A percentile compares a stretch with the other conserved stretches of the same genome.
These are phyloP conservation scores for Mercenaria mercenaria DNA, from an alignment of 1,140 invertebrate genomes.

Conservation along the genomic window DNA sequence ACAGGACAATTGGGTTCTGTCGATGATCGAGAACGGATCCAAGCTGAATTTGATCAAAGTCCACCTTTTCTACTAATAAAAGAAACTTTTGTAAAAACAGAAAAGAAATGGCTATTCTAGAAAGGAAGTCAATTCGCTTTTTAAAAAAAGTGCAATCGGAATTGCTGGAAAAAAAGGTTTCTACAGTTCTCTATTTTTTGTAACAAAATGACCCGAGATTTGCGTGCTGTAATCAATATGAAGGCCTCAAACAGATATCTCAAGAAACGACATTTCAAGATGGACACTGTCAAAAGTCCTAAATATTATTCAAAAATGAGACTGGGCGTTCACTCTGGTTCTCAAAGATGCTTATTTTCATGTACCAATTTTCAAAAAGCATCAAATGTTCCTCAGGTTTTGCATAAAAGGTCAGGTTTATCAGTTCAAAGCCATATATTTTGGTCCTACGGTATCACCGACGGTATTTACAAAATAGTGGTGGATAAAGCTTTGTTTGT, in stretches of 20 bases:
- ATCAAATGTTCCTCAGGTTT: slow-evolving; percentile 42
- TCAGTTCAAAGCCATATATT: slow-evolving; percentile 19
- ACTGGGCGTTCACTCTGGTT: slow-evolving; percentile 35
- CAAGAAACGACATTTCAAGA: slow-evolving; percentile 38
- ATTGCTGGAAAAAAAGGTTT: not conserved
- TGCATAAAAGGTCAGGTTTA: slow-evolving; percentile 19
- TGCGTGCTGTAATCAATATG: slow-evolving; percentile 41
- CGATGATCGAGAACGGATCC: not conserved
- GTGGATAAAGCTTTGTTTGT: too few relatives aligned
- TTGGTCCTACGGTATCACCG: slow-evolving; percentile 44
- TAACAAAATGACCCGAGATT: slow-evolving; percentile 9
- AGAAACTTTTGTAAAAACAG: not conserved
- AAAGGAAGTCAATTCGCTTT: not conserved
- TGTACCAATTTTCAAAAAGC: slow-evolving; percentile 22
- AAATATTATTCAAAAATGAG: slow-evolving; percentile 21
- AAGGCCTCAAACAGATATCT: slow-evolving; percentile 33
- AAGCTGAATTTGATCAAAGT: not conserved
- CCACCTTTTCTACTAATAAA: not conserved
- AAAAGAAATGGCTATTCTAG: not conserved
- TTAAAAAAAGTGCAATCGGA: not conserved
- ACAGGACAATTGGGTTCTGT: not conserved
- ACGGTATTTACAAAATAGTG: slow-evolving; percentile 52
- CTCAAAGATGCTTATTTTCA: slow-evolving; percentile 23
- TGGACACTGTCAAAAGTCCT: slow-evolving; percentile 19
- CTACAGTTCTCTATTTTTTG: not conserved